Base-by-base conservation (phyloP, 2,797 vertebrate species). In the Megalops cyprinoides region DNA sequence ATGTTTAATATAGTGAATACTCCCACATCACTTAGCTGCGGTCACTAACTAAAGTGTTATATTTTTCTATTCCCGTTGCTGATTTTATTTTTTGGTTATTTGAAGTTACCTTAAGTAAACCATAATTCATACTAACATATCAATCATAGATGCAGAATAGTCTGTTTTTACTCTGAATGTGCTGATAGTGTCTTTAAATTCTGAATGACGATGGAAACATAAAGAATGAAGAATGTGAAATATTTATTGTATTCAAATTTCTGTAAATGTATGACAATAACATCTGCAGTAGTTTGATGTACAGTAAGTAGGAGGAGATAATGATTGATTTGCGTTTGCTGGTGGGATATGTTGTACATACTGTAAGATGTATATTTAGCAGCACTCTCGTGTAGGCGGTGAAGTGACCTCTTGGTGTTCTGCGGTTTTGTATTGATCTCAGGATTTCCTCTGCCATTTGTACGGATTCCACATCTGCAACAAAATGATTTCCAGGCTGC, bases 1-100 rank as follows among this genome's bases (percentile, higher is more conserved):
- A 78, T 25, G 39, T 65, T 78, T 65, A 78, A 78, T 78, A 39
- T 48, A 65, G 78, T 65, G 62, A 65, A 65, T 67, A 78, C 48
- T 37, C 65, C 28, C 9, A 69, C 60, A 78, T 78, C 58, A 67
- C 48, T 67, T 28, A 20, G 14, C 14, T 49, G 48, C 48, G 49
- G 6, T 49, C 14, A n/a, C n/a, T n/a, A n/a, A 14, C 15, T 58
- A 65, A 2, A 39, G 60, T 62, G 62, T 60, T 39, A 34, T 42
- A 34, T 78, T 67, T 31, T 49, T 12, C 56, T 55, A 28, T 51
- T 65, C 48, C 65, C 69, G 34, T 2, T 12, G 31, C 62, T 56
- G 58, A 67, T 69, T 78, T 78, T 58, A 28, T 49, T 44, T 44
- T 37, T 6, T 65, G 60, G 44, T 78, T 77, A 39, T 78, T 60